Evolutionary conservation across 2,888 invertebrate species (phyloP).

Genomic region (Diaperis boleti): DNA sequence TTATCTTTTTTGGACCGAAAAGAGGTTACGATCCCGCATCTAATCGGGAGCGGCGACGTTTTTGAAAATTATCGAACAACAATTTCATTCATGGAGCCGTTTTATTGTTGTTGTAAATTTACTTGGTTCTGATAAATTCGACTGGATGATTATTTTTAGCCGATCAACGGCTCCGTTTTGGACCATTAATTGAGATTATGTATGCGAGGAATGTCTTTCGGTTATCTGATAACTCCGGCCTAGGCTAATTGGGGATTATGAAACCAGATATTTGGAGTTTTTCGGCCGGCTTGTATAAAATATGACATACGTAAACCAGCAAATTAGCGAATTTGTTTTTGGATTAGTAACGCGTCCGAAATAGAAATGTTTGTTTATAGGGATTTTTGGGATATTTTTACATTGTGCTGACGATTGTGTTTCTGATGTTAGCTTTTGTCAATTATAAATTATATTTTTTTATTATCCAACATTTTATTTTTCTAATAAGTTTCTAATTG

Average conservation of each 20-base stretch:
- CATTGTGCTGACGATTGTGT: too few species aligned
- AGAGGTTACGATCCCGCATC: neutral
- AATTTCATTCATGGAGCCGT: slow-evolving; percentile 22
- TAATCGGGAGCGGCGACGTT: neutral
- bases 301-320: neutral
- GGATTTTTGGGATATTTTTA: too few species aligned
- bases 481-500: too few species aligned
- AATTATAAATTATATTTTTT: too few species aligned
- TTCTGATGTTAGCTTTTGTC: too few species aligned
- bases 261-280: slow-evolving; percentile 9
- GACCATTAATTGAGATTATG: neutral
- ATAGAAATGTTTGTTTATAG: too few species aligned
- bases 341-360: too few species aligned
- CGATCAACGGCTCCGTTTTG: slow-evolving; percentile 10
- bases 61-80: slow-evolving; percentile 1
- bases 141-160: neutral
- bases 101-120: slow-evolving; percentile 15
- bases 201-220: neutral
- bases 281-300: neutral
- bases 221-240: slow-evolving; percentile 3
- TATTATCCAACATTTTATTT: too few species aligned
- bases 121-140: slow-evolving; percentile 2
- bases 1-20: neutral
- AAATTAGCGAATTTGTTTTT: too few species aligned
- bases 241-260: slow-evolving; percentile 21